phyloP scores from a whole-genome alignment of 2,797 vertebrate species.

The Paguma larvata region DNA sequence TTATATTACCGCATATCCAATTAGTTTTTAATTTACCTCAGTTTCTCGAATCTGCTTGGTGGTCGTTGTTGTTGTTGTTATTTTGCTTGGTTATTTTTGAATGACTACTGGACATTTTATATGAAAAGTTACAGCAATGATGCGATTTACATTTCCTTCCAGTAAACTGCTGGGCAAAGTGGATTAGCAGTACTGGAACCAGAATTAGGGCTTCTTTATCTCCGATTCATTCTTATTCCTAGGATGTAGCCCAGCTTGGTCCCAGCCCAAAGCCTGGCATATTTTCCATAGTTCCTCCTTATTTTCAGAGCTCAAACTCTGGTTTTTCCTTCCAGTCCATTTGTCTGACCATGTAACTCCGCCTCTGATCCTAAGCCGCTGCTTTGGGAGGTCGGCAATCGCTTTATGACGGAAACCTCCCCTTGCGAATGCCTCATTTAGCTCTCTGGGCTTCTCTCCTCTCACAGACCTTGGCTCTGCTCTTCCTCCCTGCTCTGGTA shows the following conservation, averaged over 20 bases:
- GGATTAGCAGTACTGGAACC: background rate
- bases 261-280: background rate
- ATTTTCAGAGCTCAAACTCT: background rate
- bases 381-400: background rate
- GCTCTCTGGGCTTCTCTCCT: background rate
- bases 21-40: background rate
- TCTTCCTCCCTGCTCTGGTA: background rate
- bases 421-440: background rate
- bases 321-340: background rate
- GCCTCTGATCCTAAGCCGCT: background rate
- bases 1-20: background rate
- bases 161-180: background rate
- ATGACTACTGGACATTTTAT: background rate
- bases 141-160: background rate
- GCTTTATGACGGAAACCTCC: background rate
- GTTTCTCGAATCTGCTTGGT: background rate
- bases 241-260: background rate
- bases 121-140: background rate
- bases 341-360: background rate
- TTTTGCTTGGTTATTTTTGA: constrained; percentile 11
- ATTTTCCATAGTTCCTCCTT: background rate
- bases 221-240: background rate
- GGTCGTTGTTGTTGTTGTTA: background rate
- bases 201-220: background rate
- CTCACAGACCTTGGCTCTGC: background rate